Conservation (phyloP, 2,797 vertebrate species). For the Hydrolagus colliei region DNA sequence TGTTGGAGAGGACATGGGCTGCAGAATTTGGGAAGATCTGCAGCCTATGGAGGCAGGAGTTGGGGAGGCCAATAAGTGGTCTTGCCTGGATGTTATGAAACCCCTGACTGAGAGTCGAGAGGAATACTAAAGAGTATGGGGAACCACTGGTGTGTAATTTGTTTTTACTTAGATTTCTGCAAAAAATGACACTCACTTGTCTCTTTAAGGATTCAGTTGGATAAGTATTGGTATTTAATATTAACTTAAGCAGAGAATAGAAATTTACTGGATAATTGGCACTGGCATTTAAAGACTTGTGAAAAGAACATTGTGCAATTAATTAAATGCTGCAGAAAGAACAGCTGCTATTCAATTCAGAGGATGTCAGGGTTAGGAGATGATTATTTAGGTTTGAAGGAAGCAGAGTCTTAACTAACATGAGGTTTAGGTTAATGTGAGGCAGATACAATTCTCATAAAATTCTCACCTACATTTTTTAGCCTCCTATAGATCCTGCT, state of each 20-base stretch:
- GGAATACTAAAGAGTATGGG: no score
- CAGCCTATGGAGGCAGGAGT: no score
- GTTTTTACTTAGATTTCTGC: not conserved
- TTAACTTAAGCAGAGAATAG: constrained; percentile 7
- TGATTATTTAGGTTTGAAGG: not conserved
- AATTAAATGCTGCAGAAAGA: not conserved
- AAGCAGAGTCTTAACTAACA: no score
- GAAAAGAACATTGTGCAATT: not conserved
- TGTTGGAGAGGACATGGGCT: no score
- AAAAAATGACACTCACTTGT: not conserved
- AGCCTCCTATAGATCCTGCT: not conserved
- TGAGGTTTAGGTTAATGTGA: not conserved
- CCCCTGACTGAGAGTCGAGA: no score
- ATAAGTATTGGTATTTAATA: not conserved
- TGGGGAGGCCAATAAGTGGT: no score
- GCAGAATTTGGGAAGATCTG: no score
- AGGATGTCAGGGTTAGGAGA: no score
- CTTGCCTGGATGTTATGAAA: no score
- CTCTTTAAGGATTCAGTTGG: constrained; percentile 4
- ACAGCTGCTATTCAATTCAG: not conserved
- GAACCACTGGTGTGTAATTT: not conserved
- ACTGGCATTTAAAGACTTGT: not conserved
- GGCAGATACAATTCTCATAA: not conserved
- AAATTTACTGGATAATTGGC: not conserved
- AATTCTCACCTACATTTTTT: not conserved